These are phyloP conservation scores for Chauna torquata DNA, from an alignment of 2,113 vertebrate genomes.

Conservation along the genomic window DNA sequence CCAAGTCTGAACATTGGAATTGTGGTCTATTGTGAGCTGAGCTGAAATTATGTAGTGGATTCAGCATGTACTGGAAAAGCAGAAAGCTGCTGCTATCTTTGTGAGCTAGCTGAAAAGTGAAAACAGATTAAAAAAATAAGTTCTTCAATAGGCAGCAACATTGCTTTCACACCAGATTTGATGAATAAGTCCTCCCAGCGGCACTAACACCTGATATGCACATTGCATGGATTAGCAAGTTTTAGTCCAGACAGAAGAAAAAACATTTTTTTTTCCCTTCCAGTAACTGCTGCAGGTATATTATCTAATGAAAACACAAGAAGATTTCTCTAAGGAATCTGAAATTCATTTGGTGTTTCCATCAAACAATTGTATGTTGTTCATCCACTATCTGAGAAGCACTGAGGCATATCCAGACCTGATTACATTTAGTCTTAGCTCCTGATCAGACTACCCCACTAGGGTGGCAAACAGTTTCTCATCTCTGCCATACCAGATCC, in stretches of 20 bases:
- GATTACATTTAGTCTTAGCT: slow-evolving; percentile 48
- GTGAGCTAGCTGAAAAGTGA: slow-evolving; percentile 47
- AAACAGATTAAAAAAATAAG: slow-evolving; percentile 60
- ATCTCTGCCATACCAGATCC: slow-evolving; percentile 12
- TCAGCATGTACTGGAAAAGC: slow-evolving; percentile 35
- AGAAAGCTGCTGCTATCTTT: slow-evolving; percentile 58
- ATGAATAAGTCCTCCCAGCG: slow-evolving; percentile 45
- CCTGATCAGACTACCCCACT: background rate
- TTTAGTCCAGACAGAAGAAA: slow-evolving; percentile 31
- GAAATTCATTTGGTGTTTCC: slow-evolving; percentile 51
- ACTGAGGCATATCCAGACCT: slow-evolving; percentile 42
- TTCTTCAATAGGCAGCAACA: slow-evolving; percentile 61
- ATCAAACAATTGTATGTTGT: slow-evolving; percentile 62
- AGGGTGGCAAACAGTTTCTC: background rate
- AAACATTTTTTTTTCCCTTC: background rate
- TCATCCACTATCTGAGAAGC: slow-evolving; percentile 37
- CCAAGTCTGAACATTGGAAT: slow-evolving; percentile 9
- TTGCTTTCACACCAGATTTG: slow-evolving; percentile 34
- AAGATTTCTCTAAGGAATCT: slow-evolving; percentile 66
- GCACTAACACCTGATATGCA: slow-evolving; percentile 55
- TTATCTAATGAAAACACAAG: slow-evolving; percentile 65
- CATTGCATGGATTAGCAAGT: slow-evolving; percentile 55
- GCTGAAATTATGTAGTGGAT: slow-evolving; percentile 45
- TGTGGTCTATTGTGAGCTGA: slow-evolving; percentile 25
- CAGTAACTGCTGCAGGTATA: slow-evolving; percentile 50